phyloP scores from a whole-genome alignment of 2,113 vertebrate genomes.

The Plecturocebus donacophilus region DNA sequence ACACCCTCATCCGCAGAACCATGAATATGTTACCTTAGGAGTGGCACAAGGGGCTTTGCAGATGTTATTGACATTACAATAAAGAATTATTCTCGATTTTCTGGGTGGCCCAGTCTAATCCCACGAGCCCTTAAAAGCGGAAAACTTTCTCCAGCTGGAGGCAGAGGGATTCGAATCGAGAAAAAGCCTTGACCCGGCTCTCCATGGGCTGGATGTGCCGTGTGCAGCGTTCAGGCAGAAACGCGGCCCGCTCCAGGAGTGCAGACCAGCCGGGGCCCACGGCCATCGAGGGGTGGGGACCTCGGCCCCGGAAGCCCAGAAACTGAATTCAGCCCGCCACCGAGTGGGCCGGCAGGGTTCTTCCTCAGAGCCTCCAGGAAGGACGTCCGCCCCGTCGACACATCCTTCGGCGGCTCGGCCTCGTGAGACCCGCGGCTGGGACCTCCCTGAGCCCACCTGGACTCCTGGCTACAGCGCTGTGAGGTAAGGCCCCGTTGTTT shows the following conservation, averaged over 20 bases:
- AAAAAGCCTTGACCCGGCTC: fast-evolving
- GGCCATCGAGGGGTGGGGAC: not conserved
- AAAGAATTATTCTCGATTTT: too few species aligned
- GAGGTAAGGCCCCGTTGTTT: not conserved
- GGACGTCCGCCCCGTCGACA: not conserved
- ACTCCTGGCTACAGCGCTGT: not conserved
- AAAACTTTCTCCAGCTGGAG: not conserved
- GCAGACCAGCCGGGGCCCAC: not conserved
- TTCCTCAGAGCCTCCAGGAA: not conserved
- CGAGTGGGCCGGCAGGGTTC: not conserved
- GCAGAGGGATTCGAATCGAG: not conserved
- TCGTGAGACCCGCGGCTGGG: not conserved
- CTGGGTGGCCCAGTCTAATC: not conserved
- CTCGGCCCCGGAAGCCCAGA: not conserved
- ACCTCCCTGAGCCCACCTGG: not conserved
- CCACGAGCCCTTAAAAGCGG: not conserved
- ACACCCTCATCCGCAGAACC: not conserved
- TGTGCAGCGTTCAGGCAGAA: not conserved
- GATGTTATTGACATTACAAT: not conserved
- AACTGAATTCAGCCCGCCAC: not conserved
- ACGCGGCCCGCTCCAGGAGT: not conserved
- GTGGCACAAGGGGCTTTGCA: not conserved
- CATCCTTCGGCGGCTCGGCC: not conserved
- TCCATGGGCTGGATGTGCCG: not conserved
- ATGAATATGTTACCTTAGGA: fast-evolving